Percentiles rank a stretch among this genome's conserved stretches.
These are phyloP conservation scores for Hofmannophila pseudospretella DNA, from an alignment of 2,888 invertebrate genomes.

Conservation along the genomic window DNA sequence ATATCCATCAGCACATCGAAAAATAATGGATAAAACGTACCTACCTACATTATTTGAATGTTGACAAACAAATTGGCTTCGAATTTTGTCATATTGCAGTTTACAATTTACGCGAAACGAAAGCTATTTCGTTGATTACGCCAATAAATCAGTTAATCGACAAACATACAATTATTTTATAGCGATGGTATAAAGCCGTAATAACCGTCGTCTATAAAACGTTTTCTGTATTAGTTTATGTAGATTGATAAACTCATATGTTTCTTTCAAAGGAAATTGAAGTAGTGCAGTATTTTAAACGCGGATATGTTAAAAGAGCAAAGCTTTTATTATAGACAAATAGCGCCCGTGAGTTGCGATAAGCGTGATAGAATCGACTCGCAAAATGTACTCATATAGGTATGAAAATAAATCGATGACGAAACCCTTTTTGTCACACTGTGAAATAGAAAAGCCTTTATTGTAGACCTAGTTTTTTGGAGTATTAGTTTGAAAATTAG, in stretches of 20 bases:
- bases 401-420: constrained; percentile 29
- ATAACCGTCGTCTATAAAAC: no score
- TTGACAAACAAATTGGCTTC: not conserved
- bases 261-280: no score
- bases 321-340: constrained; percentile 32
- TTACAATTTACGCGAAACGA: constrained; percentile 1
- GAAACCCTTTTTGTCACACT: constrained; percentile 15
- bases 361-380: constrained; percentile 25
- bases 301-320: no score
- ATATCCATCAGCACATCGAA: no score
- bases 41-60: not conserved
- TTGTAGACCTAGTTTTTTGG: constrained; percentile 20
- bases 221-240: no score
- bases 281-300: no score
- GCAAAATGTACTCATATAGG: constrained; percentile 4
- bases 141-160: constrained; percentile 5
- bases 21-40: not conserved
- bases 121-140: constrained; percentile 8
- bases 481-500: constrained; percentile 20
- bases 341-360: constrained; percentile 27
- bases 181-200: no score
- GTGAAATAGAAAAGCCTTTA: constrained; percentile 24
- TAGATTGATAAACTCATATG: no score
- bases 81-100: not conserved
- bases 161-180: not conserved